Evolutionary conservation across 2,113 vertebrate genomes (phyloP).

Genomic region (Jacana jacana): DNA sequence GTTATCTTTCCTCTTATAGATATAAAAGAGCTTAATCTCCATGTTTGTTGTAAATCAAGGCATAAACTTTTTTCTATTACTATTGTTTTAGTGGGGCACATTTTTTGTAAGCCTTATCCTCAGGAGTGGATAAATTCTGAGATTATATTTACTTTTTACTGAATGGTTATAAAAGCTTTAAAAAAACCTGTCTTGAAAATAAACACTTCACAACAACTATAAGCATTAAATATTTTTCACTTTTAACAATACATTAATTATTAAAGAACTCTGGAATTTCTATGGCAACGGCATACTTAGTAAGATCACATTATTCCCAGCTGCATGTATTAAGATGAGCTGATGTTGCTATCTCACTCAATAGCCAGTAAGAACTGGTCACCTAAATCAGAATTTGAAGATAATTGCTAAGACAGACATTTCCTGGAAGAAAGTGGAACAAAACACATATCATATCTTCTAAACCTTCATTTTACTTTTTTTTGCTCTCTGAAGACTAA

Average conservation of each 20-base stretch:
- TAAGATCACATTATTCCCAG: constrained; percentile 6
- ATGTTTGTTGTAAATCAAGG: neutral
- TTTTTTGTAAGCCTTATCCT: neutral
- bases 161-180: neutral
- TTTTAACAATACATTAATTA: constrained; percentile 63
- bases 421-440: neutral
- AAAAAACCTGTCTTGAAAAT: constrained; percentile 30
- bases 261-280: constrained; percentile 55
- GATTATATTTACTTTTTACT: neutral
- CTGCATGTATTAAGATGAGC: neutral
- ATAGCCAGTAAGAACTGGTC: neutral
- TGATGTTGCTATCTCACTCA: neutral
- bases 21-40: neutral
- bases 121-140: neutral
- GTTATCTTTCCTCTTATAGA: neutral
- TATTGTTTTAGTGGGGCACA: neutral
- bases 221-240: constrained; percentile 23
- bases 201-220: neutral
- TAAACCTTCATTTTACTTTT: neutral
- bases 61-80: neutral
- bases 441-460: neutral
- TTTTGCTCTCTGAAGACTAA: neutral
- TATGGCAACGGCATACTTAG: constrained; percentile 36
- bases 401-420: neutral
- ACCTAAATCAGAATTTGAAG: neutral